A percentile compares a stretch with the other conserved stretches of the same genome.
These are phyloP conservation scores for Gracilinanus agilis DNA, from an alignment of 2,113 vertebrate genomes.

Conservation along the genomic window DNA sequence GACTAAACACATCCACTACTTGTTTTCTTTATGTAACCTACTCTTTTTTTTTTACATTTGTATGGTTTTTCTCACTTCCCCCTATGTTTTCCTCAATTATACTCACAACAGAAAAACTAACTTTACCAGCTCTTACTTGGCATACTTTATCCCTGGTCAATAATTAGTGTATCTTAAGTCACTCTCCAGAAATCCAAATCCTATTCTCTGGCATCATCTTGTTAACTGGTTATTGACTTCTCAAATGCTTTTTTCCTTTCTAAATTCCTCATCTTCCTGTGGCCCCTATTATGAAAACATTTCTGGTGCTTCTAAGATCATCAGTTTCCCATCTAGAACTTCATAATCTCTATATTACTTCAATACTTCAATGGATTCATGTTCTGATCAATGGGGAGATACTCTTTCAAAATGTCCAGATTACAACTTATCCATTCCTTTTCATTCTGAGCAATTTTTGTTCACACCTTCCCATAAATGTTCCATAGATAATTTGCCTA, in stretches of 20 bases:
- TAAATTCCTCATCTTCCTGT: background rate
- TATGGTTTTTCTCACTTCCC: background rate
- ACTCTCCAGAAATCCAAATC: background rate
- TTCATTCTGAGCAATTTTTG: background rate
- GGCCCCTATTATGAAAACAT: background rate
- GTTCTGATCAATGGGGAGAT: background rate
- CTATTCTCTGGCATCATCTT: background rate
- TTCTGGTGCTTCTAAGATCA: background rate
- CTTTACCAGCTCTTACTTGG: background rate
- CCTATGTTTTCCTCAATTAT: background rate
- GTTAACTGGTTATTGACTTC: background rate
- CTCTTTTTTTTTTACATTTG: background rate
- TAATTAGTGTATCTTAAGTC: background rate
- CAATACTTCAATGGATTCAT: background rate
- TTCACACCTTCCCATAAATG: background rate
- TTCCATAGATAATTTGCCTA: background rate
- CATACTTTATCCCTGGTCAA: background rate
- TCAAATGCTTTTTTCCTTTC: background rate
- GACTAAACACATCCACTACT: background rate
- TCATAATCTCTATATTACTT: background rate
- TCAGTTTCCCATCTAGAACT: background rate
- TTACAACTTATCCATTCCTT: background rate
- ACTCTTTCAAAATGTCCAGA: background rate
- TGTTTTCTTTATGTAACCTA: background rate
- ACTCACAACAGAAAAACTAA: background rate